Evolutionary conservation across 2,888 invertebrate genomes (phyloP).

Genomic region (Scrobipalpa costella): DNA sequence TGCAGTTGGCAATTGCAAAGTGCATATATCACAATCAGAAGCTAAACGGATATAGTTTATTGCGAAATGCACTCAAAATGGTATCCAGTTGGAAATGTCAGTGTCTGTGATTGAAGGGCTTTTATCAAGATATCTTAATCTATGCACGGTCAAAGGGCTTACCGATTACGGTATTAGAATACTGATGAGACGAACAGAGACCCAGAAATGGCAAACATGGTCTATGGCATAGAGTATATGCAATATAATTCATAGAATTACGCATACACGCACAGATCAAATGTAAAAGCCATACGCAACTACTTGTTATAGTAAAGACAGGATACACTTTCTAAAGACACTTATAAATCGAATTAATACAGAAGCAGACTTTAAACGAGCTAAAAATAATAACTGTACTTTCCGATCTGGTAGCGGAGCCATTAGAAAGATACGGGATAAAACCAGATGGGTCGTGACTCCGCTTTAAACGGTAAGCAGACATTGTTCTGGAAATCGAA

Average conservation of each 20-base stretch:
- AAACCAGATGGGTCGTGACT: conserved; percentile 34
- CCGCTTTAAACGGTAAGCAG: conserved; percentile 19
- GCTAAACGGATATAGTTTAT: conserved; percentile 39
- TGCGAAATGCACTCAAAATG: conserved; percentile 53
- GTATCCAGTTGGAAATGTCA: conserved; percentile 62
- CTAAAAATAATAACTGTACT: conserved; percentile 25
- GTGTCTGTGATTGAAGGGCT: conserved; percentile 51
- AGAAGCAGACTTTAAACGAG: conserved; percentile 13
- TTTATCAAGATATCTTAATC: conserved; percentile 53
- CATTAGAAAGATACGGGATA: conserved; percentile 28
- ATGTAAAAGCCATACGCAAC: not conserved
- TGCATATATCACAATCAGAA: conserved; percentile 40
- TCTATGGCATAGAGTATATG: too few relatives aligned
- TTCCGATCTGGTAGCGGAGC: conserved; percentile 34
- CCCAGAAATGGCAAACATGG: not conserved
- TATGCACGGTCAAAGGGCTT: conserved; percentile 45
- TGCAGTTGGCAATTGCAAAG: conserved; percentile 40
- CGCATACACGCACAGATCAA: conserved; percentile 1
- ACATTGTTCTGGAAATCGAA: conserved; percentile 28
- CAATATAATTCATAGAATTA: not conserved
- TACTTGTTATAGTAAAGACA: conserved; percentile 26
- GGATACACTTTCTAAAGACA: conserved; percentile 6
- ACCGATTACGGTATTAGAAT: conserved; percentile 44
- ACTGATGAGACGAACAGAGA: conserved; percentile 40
- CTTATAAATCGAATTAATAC: not conserved